Evolutionary conservation across 2,113 vertebrate genomes (phyloP).

Genomic region (Erythrolamprus reginae): DNA sequence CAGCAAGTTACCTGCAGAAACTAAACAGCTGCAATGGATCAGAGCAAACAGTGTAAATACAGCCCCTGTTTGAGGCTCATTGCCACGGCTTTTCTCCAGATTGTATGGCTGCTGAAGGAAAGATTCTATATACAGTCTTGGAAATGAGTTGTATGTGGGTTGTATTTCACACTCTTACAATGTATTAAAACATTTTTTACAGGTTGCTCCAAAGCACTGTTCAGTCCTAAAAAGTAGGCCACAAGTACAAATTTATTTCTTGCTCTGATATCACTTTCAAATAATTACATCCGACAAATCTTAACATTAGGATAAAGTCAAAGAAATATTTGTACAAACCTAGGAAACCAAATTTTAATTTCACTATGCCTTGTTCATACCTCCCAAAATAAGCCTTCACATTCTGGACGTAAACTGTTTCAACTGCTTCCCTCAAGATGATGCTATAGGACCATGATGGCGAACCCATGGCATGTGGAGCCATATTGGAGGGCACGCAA

Average conservation of each 20-base stretch:
- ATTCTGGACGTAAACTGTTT: too few species aligned
- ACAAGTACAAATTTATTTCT: background rate
- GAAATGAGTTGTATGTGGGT: background rate
- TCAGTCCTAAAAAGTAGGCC: background rate
- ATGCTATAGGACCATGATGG: too few species aligned
- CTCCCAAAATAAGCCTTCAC: too few species aligned
- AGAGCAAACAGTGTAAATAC: background rate
- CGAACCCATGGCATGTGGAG: too few species aligned
- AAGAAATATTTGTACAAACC: background rate
- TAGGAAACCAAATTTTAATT: background rate
- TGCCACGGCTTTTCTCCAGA: background rate
- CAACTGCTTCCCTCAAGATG: too few species aligned
- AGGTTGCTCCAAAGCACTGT: background rate
- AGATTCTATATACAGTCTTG: background rate
- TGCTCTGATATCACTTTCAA: background rate
- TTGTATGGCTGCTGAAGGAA: background rate
- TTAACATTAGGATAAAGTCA: background rate
- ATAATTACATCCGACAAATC: background rate
- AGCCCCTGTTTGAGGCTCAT: background rate
- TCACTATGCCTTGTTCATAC: background rate
- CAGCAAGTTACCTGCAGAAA: background rate
- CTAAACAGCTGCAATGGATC: background rate
- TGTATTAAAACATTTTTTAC: background rate
- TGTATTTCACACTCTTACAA: background rate
- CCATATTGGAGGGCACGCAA: too few species aligned